A percentile compares a stretch with the other conserved stretches of the same genome.
These are phyloP conservation scores for Melanargia galathea DNA, from an alignment of 2,888 invertebrate species.

Conservation along the genomic window DNA sequence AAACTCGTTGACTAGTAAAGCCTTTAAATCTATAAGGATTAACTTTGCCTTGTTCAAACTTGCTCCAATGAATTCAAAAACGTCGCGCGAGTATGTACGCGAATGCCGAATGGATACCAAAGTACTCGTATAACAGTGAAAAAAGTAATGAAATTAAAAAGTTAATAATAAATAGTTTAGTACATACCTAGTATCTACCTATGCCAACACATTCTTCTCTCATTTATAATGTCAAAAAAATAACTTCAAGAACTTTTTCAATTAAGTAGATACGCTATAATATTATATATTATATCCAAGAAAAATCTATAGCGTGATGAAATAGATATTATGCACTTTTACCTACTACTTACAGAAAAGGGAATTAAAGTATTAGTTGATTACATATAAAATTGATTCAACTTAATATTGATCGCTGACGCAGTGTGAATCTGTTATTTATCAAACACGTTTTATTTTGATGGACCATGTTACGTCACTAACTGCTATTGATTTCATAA, in stretches of 20 bases:
- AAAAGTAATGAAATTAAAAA: too few species aligned
- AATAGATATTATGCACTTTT: not conserved
- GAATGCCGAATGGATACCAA: too few species aligned
- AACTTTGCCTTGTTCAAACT: not conserved
- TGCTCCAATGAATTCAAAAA: not conserved
- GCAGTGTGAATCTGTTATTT: not conserved
- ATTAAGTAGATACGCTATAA: too few species aligned
- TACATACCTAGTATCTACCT: too few species aligned
- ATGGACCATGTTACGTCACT: not conserved
- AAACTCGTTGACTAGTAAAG: not conserved
- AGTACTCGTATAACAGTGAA: too few species aligned
- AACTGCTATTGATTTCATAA: too few species aligned
- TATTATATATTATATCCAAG: too few species aligned
- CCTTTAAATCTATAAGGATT: not conserved
- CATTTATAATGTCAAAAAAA: too few species aligned
- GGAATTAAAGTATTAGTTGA: not conserved
- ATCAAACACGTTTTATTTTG: not conserved
- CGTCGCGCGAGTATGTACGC: not conserved
- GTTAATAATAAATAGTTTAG: too few species aligned
- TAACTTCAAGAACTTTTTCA: too few species aligned
- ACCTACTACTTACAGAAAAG: conserved; percentile 5
- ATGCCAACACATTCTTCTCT: too few species aligned
- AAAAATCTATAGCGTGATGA: too few species aligned
- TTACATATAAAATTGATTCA: conserved; percentile 6
- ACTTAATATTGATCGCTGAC: not conserved